Percentiles rank a stretch among this genome's conserved stretches.
Conservation (phyloP, 2,113 vertebrate genomes). For the Anas platyrhynchos region DNA sequence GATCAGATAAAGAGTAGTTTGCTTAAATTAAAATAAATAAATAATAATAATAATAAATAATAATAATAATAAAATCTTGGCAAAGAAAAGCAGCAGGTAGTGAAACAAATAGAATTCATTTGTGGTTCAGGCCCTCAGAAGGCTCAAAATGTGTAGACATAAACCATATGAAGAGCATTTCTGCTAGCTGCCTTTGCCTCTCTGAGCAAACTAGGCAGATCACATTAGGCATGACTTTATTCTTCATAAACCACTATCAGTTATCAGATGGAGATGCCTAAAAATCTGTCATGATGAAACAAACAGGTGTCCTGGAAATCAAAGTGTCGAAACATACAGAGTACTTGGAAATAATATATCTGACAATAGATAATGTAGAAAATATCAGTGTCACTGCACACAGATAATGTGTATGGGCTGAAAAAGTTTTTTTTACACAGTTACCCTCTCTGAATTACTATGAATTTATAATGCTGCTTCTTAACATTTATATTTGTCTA, state of each 20-base stretch:
- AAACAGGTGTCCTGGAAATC: neutral
- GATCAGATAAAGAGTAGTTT: neutral
- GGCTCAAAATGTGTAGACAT: neutral
- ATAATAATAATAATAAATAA: no score
- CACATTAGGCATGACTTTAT: neutral
- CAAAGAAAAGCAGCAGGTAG: neutral
- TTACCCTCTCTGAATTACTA: neutral
- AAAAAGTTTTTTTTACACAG: neutral
- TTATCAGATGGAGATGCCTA: neutral
- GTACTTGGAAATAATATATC: neutral
- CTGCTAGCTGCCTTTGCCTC: neutral
- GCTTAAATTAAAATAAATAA: neutral
- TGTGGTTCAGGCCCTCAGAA: neutral
- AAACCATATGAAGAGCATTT: neutral
- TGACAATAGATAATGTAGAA: neutral
- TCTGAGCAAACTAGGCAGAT: neutral
- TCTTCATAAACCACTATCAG: neutral
- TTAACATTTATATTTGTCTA: conserved; percentile 62
- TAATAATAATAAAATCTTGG: neutral
- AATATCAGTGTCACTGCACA: rapidly evolving
- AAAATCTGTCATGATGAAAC: neutral
- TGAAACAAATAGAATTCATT: neutral
- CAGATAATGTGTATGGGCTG: neutral
- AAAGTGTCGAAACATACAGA: neutral
- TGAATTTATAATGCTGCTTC: conserved; percentile 62